Percentiles rank a stretch among this genome's conserved stretches.
Conservation (phyloP, 2,888 invertebrate species). For the Ptychoptera contaminata region DNA sequence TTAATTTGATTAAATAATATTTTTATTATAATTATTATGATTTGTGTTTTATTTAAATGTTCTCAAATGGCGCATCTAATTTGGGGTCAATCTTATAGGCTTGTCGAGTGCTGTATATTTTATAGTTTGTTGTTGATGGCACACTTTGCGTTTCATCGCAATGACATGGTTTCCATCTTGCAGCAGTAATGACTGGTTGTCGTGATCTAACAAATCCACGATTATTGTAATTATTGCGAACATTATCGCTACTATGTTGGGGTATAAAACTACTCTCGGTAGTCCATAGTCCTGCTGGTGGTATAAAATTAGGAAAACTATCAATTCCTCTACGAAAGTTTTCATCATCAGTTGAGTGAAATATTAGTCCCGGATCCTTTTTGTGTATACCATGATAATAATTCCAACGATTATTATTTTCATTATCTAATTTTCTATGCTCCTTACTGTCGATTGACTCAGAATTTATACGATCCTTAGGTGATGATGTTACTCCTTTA, state of each 20-base stretch:
- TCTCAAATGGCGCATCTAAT: constrained; percentile 18
- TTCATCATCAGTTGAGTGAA: constrained; percentile 17
- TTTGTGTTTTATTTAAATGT: neutral
- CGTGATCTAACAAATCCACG: neutral
- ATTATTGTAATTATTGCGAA: neutral
- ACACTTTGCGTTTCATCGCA: constrained; percentile 13
- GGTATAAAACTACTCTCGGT: constrained; percentile 18
- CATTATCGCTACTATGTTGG: neutral
- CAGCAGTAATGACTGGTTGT: constrained; percentile 1
- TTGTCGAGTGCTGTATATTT: neutral
- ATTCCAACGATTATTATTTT: neutral
- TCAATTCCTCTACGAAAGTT: constrained; percentile 20
- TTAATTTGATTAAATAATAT: too few species aligned
- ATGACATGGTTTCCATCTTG: constrained; percentile 29
- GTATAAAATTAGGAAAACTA: constrained; percentile 26
- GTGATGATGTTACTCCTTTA: constrained; percentile 20
- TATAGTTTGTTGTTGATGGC: neutral
- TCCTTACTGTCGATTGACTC: neutral
- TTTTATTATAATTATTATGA: too few species aligned
- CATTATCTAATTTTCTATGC: neutral
- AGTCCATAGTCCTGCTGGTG: constrained; percentile 22
- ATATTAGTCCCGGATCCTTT: constrained; percentile 18
- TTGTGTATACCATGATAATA: constrained; percentile 19
- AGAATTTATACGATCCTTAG: neutral
- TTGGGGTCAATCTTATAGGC: constrained; percentile 20